A percentile compares a stretch with the other conserved stretches of the same genome.
These are phyloP conservation scores for Ridgeia piscesae DNA, from an alignment of 1,140 invertebrate species.

Conservation along the genomic window DNA sequence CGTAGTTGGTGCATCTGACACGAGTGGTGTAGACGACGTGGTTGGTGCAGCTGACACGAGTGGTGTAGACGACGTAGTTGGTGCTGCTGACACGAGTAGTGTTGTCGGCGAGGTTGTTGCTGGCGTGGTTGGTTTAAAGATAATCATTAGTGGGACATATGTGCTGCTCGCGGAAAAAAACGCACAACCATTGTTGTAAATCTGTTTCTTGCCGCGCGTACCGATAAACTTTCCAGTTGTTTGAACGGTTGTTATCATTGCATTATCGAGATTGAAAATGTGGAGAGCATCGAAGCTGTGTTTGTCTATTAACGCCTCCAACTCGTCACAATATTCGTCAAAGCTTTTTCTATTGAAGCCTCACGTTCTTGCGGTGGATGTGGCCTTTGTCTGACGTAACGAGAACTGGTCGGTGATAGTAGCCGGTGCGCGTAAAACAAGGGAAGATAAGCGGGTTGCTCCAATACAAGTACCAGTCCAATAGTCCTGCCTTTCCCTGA, in stretches of 20 bases:
- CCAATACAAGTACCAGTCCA: no score
- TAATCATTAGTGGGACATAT: neutral
- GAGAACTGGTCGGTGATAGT: no score
- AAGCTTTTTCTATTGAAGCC: neutral
- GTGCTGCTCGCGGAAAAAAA: neutral
- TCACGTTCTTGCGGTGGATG: neutral
- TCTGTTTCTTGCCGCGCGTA: neutral
- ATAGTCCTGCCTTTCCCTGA: no score
- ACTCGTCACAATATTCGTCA: neutral
- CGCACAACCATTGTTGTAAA: neutral
- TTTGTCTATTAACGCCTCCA: neutral
- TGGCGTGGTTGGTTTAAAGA: neutral
- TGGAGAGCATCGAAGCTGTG: neutral
- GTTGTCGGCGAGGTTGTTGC: neutral
- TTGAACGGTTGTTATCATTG: neutral
- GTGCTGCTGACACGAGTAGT: neutral
- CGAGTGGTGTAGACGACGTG: neutral
- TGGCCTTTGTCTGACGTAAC: neutral
- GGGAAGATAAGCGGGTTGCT: no score
- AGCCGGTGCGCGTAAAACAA: no score
- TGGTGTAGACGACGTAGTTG: neutral
- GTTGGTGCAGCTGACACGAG: neutral
- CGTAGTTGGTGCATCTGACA: no score
- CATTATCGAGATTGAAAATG: neutral
- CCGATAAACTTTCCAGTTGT: neutral